phyloP scores from a whole-genome alignment of 2,888 invertebrate genomes.

The Chrysopilus asiliformis region DNA sequence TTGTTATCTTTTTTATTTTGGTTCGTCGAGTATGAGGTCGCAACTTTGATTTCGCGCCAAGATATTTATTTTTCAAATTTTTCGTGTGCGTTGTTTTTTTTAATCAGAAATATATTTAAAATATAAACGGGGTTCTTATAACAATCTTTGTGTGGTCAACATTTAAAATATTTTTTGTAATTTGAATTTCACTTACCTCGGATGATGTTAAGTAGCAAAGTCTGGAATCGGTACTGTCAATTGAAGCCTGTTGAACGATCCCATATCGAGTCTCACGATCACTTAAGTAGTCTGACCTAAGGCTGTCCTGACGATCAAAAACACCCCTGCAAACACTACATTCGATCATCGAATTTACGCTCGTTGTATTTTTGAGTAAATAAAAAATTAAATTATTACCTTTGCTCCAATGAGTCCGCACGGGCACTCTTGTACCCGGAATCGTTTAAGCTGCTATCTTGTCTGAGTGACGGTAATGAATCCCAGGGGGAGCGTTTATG shows the following conservation, averaged over 20 bases:
- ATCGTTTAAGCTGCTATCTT: slow-evolving; percentile 75
- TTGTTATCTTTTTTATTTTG: too few species aligned
- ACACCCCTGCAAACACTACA: slow-evolving; percentile 48
- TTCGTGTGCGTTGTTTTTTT: too few species aligned
- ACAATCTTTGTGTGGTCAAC: too few species aligned
- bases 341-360: slow-evolving; percentile 15
- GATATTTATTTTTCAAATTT: too few species aligned
- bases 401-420: slow-evolving; percentile 75
- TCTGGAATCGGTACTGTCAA: slow-evolving; percentile 87
- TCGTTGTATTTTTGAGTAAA: neutral
- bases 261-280: slow-evolving; percentile 79
- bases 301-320: slow-evolving; percentile 80
- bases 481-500: slow-evolving; percentile 80
- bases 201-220: slow-evolving; percentile 90
- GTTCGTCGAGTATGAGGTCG: too few species aligned
- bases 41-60: too few species aligned
- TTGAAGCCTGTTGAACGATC: slow-evolving; percentile 85
- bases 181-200: slow-evolving; percentile 67
- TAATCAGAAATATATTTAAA: too few species aligned
- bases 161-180: too few species aligned
- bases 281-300: slow-evolving; percentile 79
- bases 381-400: slow-evolving; percentile 38
- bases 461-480: slow-evolving; percentile 69
- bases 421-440: slow-evolving; percentile 76
- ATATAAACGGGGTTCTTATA: too few species aligned